Percentiles rank a stretch among this genome's conserved stretches.
Conservation (phyloP, 2,888 invertebrate species). For the Melipona bicolor region DNA sequence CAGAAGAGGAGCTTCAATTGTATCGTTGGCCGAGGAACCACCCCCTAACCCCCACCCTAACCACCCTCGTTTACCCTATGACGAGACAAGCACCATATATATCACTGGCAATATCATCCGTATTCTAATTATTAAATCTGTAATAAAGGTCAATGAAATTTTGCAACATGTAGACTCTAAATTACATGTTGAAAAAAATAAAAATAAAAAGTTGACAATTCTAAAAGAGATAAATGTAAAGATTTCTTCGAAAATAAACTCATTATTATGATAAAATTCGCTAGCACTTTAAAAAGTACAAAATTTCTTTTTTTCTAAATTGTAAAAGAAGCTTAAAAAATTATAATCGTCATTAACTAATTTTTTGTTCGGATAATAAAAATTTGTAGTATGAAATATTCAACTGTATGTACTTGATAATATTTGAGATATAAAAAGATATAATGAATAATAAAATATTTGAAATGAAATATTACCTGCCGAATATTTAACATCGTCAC, state of each 20-base stretch:
- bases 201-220: background rate
- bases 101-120: background rate
- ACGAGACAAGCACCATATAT: constrained; percentile 37
- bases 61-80: constrained; percentile 43
- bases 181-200: background rate
- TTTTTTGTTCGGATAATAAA: background rate
- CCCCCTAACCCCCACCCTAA: constrained; percentile 64
- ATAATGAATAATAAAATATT: background rate
- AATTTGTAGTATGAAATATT: background rate
- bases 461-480: background rate
- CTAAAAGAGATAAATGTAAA: background rate
- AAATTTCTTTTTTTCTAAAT: background rate
- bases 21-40: constrained; percentile 61
- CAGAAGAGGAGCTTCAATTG: constrained; percentile 53
- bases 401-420: background rate
- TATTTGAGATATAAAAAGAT: too few species aligned
- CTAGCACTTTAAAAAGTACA: background rate
- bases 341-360: background rate
- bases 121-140: background rate
- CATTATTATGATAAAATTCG: background rate
- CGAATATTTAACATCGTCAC: background rate
- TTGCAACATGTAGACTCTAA: background rate
- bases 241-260: background rate
- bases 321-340: background rate
- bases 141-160: background rate